Base-by-base conservation (phyloP, 2,888 invertebrate genomes). In the Cantharis rustica region DNA sequence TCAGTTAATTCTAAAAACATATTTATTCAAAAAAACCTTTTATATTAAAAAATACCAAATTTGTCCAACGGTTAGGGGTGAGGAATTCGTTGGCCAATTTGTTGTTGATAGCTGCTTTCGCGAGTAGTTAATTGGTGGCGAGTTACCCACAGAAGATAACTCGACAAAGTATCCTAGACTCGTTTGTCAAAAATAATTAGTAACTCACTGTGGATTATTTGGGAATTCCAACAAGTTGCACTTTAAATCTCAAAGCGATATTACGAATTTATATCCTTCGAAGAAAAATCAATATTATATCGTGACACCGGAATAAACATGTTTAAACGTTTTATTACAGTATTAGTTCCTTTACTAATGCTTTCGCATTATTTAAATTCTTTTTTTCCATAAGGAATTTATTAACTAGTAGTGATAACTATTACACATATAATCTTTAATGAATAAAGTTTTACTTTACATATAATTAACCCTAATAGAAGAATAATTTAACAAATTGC, bases 261-360 rank as follows among this genome's bases (percentile, higher is more conserved):
- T 73, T 17, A 68, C 69, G 31, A 70, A 70, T 64, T 66, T 61
- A 47, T 70, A 64, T 74, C 69, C 63, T 69, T 23, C 75, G 66
- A 75, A 61, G 71, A 75, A 70, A 75, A 75, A 68, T 71, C 61
- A 75, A 71, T 71, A 27, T 61, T 23, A 71, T 75, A 68, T 70
- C 75, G 75, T 75, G 75, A 75, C 75, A 68, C 31, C 47, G 61
- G 70, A 70, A 74, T 74, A 74, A 70, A 70, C 69, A 74, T 74
- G 69, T 70, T 47, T 20, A 70, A 15, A 61, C 74, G 47, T 74
- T 73, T 73, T 74, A 70, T 70, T 69, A 69, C 68, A 31, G 73
- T 68, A 73, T 73, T 69, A 69, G 72, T 47, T 20, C 16, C 61
- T 73, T 73, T 61, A 68, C 62, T 68, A 62, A 73, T 69, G 68